Base-by-base conservation (phyloP, 1,140 invertebrate species). In the Pseudomyrmex concolor region DNA sequence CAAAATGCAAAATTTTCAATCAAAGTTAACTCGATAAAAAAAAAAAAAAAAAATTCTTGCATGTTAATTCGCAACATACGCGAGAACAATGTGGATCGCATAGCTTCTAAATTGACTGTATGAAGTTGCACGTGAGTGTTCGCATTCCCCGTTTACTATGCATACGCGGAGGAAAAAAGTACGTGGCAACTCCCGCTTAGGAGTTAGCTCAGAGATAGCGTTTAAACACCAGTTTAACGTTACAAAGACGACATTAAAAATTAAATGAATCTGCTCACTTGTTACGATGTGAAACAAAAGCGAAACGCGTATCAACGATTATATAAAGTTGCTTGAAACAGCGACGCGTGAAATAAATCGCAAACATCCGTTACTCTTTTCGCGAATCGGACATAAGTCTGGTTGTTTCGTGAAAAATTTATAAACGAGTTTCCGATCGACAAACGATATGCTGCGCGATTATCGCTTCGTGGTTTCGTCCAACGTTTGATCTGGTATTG, bases 21-120 rank as follows among this genome's bases (percentile, higher is more conserved):
- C n/a, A 25, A 74, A 34, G 57, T 74, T 74, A 57, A 3, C 2
- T 34, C 19, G 10, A 48, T 22, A 25, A 25, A 68, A 25, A 25
- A 25, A 25, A 25, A 25, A 25, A 25, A 25, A 25, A 25, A 77
- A 78, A 78, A 78, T 77, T 67, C 17, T 57, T 12, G 34, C 25
- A 10, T 48, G 34, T 17, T 68, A 68, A 68, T 34, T 34, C 51
- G 50, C 51, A 19, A 45, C 64, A 64, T 45, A 54, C 17, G 12
- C 34, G 34, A 68, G 64, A 78, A 78, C 57, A 34, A 34, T 78
- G 64, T 34, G 2, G 64, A 57, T 48, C 64, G 54, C 48, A 77
- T 48, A 78, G 51, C 51, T 68, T 48, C 25, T 25, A 78, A 78
- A 78, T 78, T 78, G 54, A 78, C 25, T 78, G 15, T 57, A 59